Base-by-base conservation (phyloP, 1,140 invertebrate species). In the Drosophila yakuba region DNA sequence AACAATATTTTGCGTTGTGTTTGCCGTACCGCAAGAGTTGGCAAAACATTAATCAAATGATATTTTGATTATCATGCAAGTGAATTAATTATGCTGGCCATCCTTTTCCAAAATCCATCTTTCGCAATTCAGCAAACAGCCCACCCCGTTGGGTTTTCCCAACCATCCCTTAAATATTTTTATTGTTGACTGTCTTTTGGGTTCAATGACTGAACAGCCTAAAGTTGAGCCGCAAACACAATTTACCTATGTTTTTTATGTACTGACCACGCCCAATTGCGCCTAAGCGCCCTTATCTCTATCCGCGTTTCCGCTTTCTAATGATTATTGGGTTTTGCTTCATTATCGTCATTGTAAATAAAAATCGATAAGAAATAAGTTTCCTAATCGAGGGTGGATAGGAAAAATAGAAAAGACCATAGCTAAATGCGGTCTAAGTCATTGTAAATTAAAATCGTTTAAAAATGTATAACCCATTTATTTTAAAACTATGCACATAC, bases 61-160 rank as follows among this genome's bases (percentile, higher is more conserved):
- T 89, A 73, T 86, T 86, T 83, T 77, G 83, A 89, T 86, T 89
- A 89, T 86, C 75, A 88, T 79, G 79, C 79, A 83, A 83, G 84
- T 89, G 83, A 83, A 83, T 86, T 89, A 86, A 86, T 88, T 88
- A 85, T 71, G 82, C 32, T 44, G 32, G 66, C 51, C 64, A 39
- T 50, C 58, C 17, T 63, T 32, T 11, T 14, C 25, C 3, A 35
- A 32, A 23, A 10, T 14, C 32, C 15, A 20, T 10, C 8, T 23
- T 17, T 10, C 39, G 5, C 10, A 0, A 2, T 12, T 58, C 28
- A 10, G 17, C 10, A 23, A 67, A 38, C 10, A 52, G 28, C 28
- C 50, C 12, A 25, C 41, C 51, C 51, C n/a, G 23, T 41, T 23
- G 3, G 17, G 35, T 47, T 36, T 14, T 41, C 58, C 51, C 52